These are phyloP conservation scores for Stratiomys singularior DNA, from an alignment of 2,888 invertebrate genomes.

Conservation along the genomic window DNA sequence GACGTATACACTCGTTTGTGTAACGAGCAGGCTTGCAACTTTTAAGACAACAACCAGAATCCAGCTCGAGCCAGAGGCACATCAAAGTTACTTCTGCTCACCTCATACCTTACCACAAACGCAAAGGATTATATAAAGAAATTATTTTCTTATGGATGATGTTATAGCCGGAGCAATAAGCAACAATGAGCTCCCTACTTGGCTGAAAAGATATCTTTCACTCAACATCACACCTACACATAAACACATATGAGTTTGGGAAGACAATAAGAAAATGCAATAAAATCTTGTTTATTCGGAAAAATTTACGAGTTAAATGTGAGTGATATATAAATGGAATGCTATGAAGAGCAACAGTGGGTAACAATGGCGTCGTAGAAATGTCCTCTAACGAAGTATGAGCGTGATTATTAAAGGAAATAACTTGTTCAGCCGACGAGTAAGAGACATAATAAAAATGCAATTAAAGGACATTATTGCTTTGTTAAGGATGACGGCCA, in stretches of 20 bases:
- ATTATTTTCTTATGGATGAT: slow-evolving; percentile 17
- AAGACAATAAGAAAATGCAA: slow-evolving; percentile 19
- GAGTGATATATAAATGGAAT: slow-evolving; percentile 3
- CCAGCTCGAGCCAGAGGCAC: no score
- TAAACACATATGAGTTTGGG: not conserved
- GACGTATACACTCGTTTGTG: not conserved
- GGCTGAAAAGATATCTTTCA: not conserved
- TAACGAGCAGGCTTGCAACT: not conserved
- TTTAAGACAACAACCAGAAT: not conserved
- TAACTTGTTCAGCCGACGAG: no score
- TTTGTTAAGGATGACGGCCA: no score
- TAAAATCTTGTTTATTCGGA: slow-evolving; percentile 25
- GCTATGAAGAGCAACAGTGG: no score
- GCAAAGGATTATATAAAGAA: not conserved
- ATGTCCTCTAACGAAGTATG: no score
- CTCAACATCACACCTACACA: not conserved
- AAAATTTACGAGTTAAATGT: slow-evolving; percentile 16
- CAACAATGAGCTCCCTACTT: not conserved
- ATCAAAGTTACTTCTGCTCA: no score
- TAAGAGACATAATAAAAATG: no score
- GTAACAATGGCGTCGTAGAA: no score
- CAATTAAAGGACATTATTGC: no score
- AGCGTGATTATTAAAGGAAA: no score
- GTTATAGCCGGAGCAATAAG: not conserved
- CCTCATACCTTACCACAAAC: not conserved